phyloP scores from a whole-genome alignment of 2,888 invertebrate genomes.

The Julus scanicus region DNA sequence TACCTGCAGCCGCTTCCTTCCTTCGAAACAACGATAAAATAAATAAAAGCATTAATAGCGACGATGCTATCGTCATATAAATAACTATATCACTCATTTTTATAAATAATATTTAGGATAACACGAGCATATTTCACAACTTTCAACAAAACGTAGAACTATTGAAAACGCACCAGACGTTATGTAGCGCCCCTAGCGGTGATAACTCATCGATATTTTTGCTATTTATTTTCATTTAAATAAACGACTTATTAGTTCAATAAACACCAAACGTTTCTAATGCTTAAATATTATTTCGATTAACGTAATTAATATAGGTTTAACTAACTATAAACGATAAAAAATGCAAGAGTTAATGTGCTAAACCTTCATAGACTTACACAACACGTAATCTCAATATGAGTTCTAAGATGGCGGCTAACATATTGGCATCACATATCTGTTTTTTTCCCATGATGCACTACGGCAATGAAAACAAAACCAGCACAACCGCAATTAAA shows the following conservation, averaged over 20 bases:
- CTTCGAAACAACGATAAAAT: conserved; percentile 20
- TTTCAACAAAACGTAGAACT: not conserved
- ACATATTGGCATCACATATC: not conserved
- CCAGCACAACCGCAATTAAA: not conserved
- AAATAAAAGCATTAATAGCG: conserved; percentile 49
- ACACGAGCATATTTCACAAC: not conserved
- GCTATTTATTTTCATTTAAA: not conserved
- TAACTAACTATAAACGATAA: too few species aligned
- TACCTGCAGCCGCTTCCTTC: conserved; percentile 23
- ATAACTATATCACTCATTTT: conserved; percentile 53
- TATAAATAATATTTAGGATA: not conserved
- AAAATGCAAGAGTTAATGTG: too few species aligned
- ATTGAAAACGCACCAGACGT: not conserved
- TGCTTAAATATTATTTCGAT: too few species aligned
- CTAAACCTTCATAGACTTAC: too few species aligned
- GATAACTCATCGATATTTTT: not conserved
- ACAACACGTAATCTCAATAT: too few species aligned
- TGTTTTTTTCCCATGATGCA: not conserved
- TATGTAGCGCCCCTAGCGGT: not conserved
- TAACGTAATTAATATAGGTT: too few species aligned
- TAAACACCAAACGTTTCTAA: too few species aligned
- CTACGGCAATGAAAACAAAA: not conserved
- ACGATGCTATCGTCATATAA: conserved; percentile 49
- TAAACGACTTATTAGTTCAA: too few species aligned
- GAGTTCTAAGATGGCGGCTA: not conserved